Percentiles rank a stretch among this genome's conserved stretches.
Evolutionary conservation across 1,140 invertebrate species (phyloP).

Genomic region (Drosophila sturtevanti): DNA sequence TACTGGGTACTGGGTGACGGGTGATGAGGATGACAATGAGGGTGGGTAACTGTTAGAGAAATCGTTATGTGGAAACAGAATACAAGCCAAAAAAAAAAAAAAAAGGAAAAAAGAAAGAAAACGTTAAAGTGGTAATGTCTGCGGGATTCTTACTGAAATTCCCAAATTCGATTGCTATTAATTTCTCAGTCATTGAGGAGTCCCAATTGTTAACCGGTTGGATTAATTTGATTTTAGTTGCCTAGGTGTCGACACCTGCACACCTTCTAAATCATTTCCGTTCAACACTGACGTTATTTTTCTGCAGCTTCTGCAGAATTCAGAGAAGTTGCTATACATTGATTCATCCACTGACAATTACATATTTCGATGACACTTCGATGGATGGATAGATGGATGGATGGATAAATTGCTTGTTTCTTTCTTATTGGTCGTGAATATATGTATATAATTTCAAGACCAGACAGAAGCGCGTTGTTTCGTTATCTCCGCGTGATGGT

Average conservation of each 20-base stretch:
- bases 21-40: not conserved
- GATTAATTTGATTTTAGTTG: not conserved
- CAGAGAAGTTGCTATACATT: not conserved
- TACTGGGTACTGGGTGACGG: not conserved
- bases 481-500: conserved; percentile 18
- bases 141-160: conserved; percentile 11
- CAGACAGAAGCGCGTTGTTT: conserved; percentile 9
- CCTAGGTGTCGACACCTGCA: not conserved
- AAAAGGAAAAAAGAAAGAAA: not conserved
- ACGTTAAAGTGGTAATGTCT: not conserved
- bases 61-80: conserved; percentile 6
- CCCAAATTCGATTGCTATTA: not conserved
- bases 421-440: not conserved
- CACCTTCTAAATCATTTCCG: not conserved
- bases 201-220: not conserved
- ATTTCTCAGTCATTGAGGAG: not conserved
- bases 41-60: conserved; percentile 10
- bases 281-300: not conserved
- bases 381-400: not conserved
- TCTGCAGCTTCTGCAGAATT: conserved; percentile 2
- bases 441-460: not conserved
- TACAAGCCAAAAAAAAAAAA: conserved; percentile 7
- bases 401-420: not conserved
- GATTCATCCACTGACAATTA: not conserved
- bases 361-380: conserved; percentile 4